Conservation (phyloP, 1,140 invertebrate genomes). For the Drosophila setifemur region DNA sequence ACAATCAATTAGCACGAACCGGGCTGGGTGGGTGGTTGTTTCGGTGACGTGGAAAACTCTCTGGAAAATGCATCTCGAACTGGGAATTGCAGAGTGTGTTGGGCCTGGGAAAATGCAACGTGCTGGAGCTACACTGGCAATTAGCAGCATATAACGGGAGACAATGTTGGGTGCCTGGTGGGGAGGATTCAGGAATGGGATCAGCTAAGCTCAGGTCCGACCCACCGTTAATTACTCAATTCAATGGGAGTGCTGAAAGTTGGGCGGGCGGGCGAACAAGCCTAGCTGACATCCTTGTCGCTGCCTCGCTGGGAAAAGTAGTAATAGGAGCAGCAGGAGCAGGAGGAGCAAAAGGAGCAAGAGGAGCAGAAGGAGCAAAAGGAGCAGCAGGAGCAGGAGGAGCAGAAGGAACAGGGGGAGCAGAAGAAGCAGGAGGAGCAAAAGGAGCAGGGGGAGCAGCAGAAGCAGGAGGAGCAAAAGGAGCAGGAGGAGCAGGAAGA, state of each 20-base stretch:
- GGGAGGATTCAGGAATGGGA: slow-evolving; percentile 53
- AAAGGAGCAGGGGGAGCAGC: not conserved
- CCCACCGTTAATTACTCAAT: slow-evolving; percentile 72
- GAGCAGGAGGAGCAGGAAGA: not conserved
- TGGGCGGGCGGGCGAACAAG: slow-evolving; percentile 39
- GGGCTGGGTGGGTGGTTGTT: not conserved
- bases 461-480: slow-evolving; percentile 12
- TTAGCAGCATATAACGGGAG: slow-evolving; percentile 71
- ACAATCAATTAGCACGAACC: slow-evolving; percentile 43
- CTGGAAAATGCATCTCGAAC: slow-evolving; percentile 32
- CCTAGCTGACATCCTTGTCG: slow-evolving; percentile 47
- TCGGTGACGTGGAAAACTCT: slow-evolving; percentile 22
- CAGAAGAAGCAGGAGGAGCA: not conserved
- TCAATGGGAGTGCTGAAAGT: slow-evolving; percentile 64
- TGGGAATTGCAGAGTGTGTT: not conserved
- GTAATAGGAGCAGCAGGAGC: not conserved
- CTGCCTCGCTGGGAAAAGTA: slow-evolving; percentile 14
- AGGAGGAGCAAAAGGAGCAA: not conserved
- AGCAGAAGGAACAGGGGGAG: not conserved
- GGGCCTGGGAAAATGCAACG: slow-evolving; percentile 8
- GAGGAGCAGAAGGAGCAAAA: slow-evolving; percentile 2
- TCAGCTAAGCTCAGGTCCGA: slow-evolving; percentile 13
- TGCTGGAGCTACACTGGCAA: slow-evolving; percentile 61
- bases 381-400: not conserved
- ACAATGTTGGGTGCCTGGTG: slow-evolving; percentile 56